phyloP scores from a whole-genome alignment of 2,888 invertebrate genomes.

The Amorpha juglandis region DNA sequence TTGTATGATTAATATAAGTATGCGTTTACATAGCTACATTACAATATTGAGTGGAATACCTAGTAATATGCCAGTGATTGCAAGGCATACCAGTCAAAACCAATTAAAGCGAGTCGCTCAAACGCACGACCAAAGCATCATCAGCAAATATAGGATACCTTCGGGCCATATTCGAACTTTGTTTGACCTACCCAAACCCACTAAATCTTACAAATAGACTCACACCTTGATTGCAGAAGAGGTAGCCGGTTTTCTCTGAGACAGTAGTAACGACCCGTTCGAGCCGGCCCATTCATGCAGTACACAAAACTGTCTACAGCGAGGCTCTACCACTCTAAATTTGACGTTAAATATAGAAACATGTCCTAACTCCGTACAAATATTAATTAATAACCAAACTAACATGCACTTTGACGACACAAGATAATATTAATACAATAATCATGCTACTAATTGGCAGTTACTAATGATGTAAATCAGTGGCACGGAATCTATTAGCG shows the following conservation, averaged over 20 bases:
- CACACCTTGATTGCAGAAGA: no score
- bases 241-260: no score
- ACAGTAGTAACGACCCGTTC: no score
- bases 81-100: neutral
- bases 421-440: constrained; percentile 22
- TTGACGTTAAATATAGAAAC: no score
- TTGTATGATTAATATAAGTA: no score
- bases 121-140: neutral
- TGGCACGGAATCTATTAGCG: constrained; percentile 42
- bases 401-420: constrained; percentile 5
- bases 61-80: neutral
- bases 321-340: no score
- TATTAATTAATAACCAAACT: neutral
- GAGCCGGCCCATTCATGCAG: no score
- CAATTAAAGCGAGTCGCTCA: neutral
- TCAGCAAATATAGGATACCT: neutral
- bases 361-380: neutral
- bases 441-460: constrained; percentile 34
- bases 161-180: neutral
- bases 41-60: neutral
- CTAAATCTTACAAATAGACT: neutral
- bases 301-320: no score
- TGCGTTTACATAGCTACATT: no score
- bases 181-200: neutral
- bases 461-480: constrained; percentile 40